Percentiles rank a stretch among this genome's conserved stretches.
phyloP scores from a whole-genome alignment of 2,113 vertebrate genomes.

The Micronycteris hirsuta region DNA sequence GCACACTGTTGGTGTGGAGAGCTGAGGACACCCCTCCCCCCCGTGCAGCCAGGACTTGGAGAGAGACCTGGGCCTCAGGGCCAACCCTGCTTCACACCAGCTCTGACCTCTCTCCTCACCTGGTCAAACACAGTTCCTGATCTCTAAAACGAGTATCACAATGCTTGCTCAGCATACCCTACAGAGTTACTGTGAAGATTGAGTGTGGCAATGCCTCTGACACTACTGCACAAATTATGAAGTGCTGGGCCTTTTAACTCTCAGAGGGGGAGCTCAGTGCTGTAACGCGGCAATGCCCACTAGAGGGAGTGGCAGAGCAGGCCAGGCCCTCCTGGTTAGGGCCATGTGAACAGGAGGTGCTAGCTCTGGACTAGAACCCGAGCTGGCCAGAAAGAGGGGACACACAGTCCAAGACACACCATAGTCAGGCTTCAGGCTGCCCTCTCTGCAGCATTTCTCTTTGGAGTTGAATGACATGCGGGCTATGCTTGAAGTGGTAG shows the following conservation, averaged over 20 bases:
- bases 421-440: neutral
- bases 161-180: neutral
- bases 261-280: neutral
- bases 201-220: neutral
- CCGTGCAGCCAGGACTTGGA: neutral
- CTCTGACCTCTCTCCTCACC: neutral
- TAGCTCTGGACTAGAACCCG: neutral
- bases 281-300: neutral
- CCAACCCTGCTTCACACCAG: neutral
- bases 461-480: neutral
- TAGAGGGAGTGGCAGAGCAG: conserved; percentile 57
- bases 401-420: neutral
- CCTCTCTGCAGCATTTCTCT: neutral
- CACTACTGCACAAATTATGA: neutral
- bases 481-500: neutral
- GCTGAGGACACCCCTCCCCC: neutral
- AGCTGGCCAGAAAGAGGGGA: neutral
- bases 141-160: neutral
- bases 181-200: neutral
- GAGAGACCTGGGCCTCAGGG: neutral
- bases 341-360: neutral
- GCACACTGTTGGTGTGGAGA: neutral
- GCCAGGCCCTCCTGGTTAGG: neutral
- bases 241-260: neutral
- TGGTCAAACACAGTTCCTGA: neutral